phyloP scores from a whole-genome alignment of 2,888 invertebrate genomes.

The Lepidocyrtinus sp. region DNA sequence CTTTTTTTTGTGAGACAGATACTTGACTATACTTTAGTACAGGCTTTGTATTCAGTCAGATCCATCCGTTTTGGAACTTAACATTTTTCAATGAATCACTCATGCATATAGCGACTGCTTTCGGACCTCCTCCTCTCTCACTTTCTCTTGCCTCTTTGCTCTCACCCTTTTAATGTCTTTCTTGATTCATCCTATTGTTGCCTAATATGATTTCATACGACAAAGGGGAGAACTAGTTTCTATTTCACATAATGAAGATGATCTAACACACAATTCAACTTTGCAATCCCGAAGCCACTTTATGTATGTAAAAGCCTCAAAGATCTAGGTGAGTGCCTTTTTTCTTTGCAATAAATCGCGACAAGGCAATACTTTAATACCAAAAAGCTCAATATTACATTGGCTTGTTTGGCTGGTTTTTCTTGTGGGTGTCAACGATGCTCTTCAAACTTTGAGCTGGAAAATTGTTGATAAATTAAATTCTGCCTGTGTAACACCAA shows the following conservation, averaged over 20 bases:
- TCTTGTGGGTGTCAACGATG: background rate
- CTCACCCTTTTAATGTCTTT: slow-evolving; percentile 21
- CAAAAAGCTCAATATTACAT: background rate
- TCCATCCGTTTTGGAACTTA: slow-evolving; percentile 17
- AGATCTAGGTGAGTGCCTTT: slow-evolving; percentile 9
- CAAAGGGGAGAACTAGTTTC: background rate
- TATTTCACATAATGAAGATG: slow-evolving; percentile 8
- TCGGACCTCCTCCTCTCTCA: slow-evolving; percentile 23
- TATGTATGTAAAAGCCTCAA: slow-evolving; percentile 5
- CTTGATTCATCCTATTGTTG: slow-evolving; percentile 37
- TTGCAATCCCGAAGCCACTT: slow-evolving; percentile 5
- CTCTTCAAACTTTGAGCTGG: background rate
- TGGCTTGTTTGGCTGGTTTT: slow-evolving; percentile 1
- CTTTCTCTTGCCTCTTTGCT: background rate
- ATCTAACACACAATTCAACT: slow-evolving; percentile 12
- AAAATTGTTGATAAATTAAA: too few relatives aligned
- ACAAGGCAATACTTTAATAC: background rate
- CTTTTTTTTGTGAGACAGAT: too few relatives aligned
- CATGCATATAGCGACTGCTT: slow-evolving; percentile 25
- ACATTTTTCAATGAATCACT: slow-evolving; percentile 35
- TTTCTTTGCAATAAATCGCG: slow-evolving; percentile 7
- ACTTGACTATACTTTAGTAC: too few relatives aligned
- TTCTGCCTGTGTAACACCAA: too few relatives aligned
- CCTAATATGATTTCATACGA: slow-evolving; percentile 20
- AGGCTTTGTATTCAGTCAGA: background rate